Conservation (phyloP, 2,797 vertebrate genomes). For the Chloroceryle inda region DNA sequence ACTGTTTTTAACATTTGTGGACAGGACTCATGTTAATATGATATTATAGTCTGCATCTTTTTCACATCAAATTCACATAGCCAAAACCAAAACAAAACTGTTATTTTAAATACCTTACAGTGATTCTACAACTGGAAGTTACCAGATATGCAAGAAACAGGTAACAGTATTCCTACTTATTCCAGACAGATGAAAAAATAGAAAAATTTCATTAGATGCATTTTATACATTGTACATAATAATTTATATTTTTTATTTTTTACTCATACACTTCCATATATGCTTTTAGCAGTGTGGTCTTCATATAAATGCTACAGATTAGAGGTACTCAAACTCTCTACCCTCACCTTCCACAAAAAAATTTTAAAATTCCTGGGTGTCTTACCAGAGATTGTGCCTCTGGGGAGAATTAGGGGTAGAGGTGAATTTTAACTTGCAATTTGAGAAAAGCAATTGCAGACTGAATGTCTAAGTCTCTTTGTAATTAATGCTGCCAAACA, state of each 20-base stretch:
- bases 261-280: not conserved
- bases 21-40: slow-evolving; percentile 21
- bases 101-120: slow-evolving; percentile 56
- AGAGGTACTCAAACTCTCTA: not conserved
- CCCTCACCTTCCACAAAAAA: not conserved
- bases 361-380: not conserved
- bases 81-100: not conserved
- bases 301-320: not conserved
- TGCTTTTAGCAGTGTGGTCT: not conserved
- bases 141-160: slow-evolving; percentile 37
- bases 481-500: slow-evolving; percentile 17
- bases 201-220: not conserved
- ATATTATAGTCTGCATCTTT: slow-evolving; percentile 36
- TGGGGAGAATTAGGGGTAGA: not conserved
- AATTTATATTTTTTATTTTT: slow-evolving; percentile 24
- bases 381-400: not conserved
- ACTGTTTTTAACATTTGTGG: not conserved
- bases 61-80: slow-evolving; percentile 44
- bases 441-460: not conserved
- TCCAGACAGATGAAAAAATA: slow-evolving; percentile 56
- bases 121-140: slow-evolving; percentile 55
- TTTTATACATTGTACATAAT: slow-evolving; percentile 7
- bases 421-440: not conserved
- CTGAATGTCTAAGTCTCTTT: not conserved
- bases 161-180: not conserved